Evolutionary conservation across 2,797 vertebrate genomes (phyloP).

Genomic region (Rousettus madagascariensis): DNA sequence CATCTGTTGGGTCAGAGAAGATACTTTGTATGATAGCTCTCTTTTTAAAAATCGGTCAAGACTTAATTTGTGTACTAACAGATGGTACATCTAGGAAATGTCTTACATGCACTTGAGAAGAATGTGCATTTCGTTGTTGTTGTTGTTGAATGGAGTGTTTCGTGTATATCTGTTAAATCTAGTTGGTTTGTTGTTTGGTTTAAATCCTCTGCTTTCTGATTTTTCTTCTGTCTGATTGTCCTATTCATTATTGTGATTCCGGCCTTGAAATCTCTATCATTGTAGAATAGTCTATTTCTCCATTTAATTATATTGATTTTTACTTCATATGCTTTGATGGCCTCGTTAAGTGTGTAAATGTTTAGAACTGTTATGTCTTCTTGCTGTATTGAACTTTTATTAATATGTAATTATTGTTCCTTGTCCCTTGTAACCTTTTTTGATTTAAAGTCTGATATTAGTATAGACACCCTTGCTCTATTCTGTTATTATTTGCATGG

Average conservation of each 20-base stretch:
- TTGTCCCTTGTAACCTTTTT: neutral
- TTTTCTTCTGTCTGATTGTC: neutral
- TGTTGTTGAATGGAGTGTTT: neutral
- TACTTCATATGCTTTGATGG: neutral
- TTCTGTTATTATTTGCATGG: neutral
- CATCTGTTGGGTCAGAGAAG: neutral
- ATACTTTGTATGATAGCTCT: neutral
- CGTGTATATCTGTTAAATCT: neutral
- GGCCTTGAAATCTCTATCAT: neutral
- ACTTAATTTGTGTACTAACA: neutral
- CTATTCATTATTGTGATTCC: neutral
- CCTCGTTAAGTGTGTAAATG: neutral
- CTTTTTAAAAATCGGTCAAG: neutral
- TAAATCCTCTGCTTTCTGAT: neutral
- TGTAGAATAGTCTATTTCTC: neutral
- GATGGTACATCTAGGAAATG: neutral
- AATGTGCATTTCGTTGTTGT: neutral
- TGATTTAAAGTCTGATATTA: neutral
- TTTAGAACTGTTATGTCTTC: neutral
- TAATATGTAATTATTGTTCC: neutral
- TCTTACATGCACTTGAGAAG: neutral
- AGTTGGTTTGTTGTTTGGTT: neutral
- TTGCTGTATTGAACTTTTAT: neutral
- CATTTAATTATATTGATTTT: neutral
- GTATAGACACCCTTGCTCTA: neutral